phyloP scores from a whole-genome alignment of 1,140 invertebrate species.

The Drosophila watanabei region DNA sequence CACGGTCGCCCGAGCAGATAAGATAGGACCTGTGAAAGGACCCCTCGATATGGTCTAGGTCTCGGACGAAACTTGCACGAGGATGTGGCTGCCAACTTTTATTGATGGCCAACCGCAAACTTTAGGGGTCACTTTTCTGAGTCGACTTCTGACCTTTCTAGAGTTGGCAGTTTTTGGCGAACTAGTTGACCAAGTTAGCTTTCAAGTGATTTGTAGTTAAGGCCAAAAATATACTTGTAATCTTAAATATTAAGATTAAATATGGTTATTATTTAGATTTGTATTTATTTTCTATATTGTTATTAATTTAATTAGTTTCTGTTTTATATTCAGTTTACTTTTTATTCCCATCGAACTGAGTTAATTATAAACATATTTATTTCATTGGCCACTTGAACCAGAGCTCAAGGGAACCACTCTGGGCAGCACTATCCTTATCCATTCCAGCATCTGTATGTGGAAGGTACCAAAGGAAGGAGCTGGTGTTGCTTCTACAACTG shows the following conservation, averaged over 20 bases:
- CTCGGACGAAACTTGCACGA: background rate
- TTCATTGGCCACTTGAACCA: constrained; percentile 9
- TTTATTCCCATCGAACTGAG: background rate
- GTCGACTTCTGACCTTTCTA: constrained; percentile 21
- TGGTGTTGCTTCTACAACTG: background rate
- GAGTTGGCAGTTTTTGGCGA: constrained; percentile 26
- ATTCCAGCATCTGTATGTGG: constrained; percentile 4
- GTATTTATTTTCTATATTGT: background rate
- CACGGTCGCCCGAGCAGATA: constrained; percentile 53
- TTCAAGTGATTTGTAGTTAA: too few relatives aligned
- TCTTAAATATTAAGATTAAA: background rate
- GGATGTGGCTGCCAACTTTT: constrained; percentile 53
- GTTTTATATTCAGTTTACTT: background rate
- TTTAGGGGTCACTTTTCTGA: constrained; percentile 39
- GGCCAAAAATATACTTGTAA: background rate
- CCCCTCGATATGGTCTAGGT: constrained; percentile 37
- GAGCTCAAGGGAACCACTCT: background rate
- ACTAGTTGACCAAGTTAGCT: constrained; percentile 17
- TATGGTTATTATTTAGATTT: background rate
- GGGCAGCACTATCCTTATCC: constrained; percentile 23
- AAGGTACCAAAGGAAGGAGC: background rate
- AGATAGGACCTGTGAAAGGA: constrained; percentile 44
- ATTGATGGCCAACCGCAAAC: constrained; percentile 65
- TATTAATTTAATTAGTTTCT: background rate
- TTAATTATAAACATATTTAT: background rate